phyloP scores from a whole-genome alignment of 2,888 invertebrate genomes.

The Mesochorus sp. region DNA sequence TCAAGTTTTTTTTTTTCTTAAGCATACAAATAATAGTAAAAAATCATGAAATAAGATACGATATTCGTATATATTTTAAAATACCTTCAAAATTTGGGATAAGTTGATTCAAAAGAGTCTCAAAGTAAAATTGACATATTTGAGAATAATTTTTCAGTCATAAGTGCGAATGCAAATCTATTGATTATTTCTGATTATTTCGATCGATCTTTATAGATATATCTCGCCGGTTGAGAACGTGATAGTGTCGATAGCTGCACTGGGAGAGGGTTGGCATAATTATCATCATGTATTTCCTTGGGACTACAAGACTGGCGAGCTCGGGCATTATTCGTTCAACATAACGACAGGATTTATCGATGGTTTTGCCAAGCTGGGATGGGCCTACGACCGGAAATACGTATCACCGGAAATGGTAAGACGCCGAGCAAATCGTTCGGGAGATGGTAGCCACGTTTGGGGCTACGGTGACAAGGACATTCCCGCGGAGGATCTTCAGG shows the following conservation, averaged over 20 bases:
- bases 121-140: too few relatives aligned
- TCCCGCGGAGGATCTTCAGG: slow-evolving; percentile 83
- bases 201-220: slow-evolving; percentile 83
- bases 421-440: slow-evolving; percentile 84
- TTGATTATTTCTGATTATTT: too few relatives aligned
- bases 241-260: slow-evolving; percentile 88
- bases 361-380: slow-evolving; percentile 89
- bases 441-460: slow-evolving; percentile 86
- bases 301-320: slow-evolving; percentile 85
- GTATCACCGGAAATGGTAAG: slow-evolving; percentile 85
- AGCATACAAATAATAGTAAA: neutral
- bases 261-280: slow-evolving; percentile 94
- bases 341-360: slow-evolving; percentile 92
- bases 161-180: too few relatives aligned
- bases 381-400: slow-evolving; percentile 91
- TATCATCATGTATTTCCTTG: slow-evolving; percentile 90
- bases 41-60: too few relatives aligned
- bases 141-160: too few relatives aligned
- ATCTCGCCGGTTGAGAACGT: slow-evolving; percentile 89
- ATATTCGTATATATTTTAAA: too few relatives aligned
- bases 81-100: too few relatives aligned
- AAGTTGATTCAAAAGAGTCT: too few relatives aligned
- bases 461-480: slow-evolving; percentile 87
- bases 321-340: slow-evolving; percentile 87
- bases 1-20: neutral